These are phyloP conservation scores for Riparia riparia DNA, from an alignment of 2,113 vertebrate species.

Conservation along the genomic window DNA sequence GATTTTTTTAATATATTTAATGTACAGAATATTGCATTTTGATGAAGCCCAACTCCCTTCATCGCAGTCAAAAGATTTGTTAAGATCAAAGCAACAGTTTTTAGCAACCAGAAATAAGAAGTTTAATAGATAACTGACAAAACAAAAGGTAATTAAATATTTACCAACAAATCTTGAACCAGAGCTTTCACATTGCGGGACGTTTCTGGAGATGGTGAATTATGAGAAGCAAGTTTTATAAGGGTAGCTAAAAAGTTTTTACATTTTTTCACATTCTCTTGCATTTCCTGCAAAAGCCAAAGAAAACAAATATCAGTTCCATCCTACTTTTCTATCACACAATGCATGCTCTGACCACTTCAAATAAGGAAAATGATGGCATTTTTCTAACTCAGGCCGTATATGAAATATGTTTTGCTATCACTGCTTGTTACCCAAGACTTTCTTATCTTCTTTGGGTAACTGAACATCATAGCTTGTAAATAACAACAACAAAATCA, in stretches of 20 bases:
- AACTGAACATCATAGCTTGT: not conserved
- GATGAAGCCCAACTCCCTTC: not conserved
- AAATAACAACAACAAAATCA: not conserved
- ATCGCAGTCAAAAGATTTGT: not conserved
- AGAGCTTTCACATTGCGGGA: constrained; percentile 89
- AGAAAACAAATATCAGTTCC: not conserved
- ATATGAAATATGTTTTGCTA: not conserved
- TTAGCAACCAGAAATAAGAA: not conserved
- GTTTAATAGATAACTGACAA: not conserved
- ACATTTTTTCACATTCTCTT: constrained; percentile 91
- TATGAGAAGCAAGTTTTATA: constrained; percentile 90
- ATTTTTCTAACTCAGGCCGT: not conserved
- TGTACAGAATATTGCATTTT: not conserved
- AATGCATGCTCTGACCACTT: not conserved
- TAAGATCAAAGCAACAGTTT: not conserved
- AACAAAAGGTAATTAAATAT: not conserved
- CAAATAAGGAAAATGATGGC: not conserved
- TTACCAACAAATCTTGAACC: constrained; percentile 90
- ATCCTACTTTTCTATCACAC: not conserved
- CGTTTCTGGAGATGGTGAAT: constrained; percentile 86
- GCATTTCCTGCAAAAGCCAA: constrained; percentile 83
- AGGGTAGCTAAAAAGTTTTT: constrained; percentile 90
- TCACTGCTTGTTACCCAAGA: not conserved
- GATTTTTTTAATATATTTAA: not conserved
- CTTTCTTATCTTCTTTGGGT: not conserved